phyloP scores from a whole-genome alignment of 2,797 vertebrate species.

The Lemur catta region DNA sequence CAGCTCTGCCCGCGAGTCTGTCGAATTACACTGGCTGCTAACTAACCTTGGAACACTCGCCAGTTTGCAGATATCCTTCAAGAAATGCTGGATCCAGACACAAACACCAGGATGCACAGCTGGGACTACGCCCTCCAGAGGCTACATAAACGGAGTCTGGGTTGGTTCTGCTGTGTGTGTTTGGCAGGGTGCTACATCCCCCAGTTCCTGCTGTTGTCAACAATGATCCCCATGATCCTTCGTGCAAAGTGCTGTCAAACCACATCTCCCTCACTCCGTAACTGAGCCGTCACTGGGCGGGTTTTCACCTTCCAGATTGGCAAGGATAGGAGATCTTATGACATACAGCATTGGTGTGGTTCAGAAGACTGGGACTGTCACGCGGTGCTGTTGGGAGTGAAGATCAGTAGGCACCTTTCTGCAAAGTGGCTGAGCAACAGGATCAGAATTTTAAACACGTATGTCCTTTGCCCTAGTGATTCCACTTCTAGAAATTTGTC shows the following conservation, averaged over 20 bases:
- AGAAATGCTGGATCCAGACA: not conserved
- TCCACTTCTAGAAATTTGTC: not conserved
- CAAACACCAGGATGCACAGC: not conserved
- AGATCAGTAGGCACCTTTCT: not conserved
- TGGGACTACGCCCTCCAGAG: too few relatives aligned
- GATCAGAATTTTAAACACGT: not conserved
- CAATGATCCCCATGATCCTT: not conserved
- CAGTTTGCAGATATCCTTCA: not conserved
- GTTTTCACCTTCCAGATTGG: not conserved
- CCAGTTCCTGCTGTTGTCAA: not conserved
- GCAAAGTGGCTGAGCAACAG: not conserved
- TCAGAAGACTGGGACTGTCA: not conserved
- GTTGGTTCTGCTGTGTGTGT: not conserved
- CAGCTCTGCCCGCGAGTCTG: not conserved
- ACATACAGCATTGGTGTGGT: rapidly evolving
- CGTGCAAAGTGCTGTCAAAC: not conserved
- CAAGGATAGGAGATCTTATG: not conserved
- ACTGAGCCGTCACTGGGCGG: not conserved
- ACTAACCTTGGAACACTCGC: not conserved
- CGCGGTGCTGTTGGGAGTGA: rapidly evolving
- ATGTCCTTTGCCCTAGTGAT: not conserved
- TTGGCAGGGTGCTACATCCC: too few relatives aligned
- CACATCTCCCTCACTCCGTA: not conserved
- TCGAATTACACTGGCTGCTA: not conserved
- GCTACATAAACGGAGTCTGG: too few relatives aligned